A percentile compares a stretch with the other conserved stretches of the same genome.
Evolutionary conservation across 2,888 invertebrate species (phyloP).

Genomic region (Gerosis bhagava): DNA sequence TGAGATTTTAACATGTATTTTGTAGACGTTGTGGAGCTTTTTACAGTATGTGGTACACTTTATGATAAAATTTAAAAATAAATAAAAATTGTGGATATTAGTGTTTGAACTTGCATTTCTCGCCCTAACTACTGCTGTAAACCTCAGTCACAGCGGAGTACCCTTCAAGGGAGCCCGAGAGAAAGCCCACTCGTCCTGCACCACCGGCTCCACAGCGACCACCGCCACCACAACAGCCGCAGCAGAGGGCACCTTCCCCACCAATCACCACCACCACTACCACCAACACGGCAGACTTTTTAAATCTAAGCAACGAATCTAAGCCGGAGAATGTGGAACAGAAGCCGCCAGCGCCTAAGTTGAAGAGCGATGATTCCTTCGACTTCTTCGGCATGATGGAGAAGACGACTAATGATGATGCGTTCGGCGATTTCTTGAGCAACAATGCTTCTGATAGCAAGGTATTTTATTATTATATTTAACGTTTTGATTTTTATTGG

Average conservation of each 20-base stretch:
- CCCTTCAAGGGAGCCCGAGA: constrained; percentile 46
- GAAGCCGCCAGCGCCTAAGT: constrained; percentile 36
- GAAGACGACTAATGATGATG: constrained; percentile 74
- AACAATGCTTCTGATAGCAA: constrained; percentile 48
- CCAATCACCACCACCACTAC: constrained; percentile 41
- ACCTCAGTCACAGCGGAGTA: constrained; percentile 58
- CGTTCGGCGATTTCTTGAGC: constrained; percentile 73
- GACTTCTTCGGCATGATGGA: constrained; percentile 82
- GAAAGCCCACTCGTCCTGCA: constrained; percentile 54
- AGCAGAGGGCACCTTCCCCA: no score
- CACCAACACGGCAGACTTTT: constrained; percentile 55
- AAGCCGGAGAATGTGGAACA: constrained; percentile 38
- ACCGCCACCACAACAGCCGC: constrained; percentile 42
- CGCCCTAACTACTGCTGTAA: no score
- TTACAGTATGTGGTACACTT: no score
- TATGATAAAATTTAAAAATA: no score
- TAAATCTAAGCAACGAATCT: constrained; percentile 49
- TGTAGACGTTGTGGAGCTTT: no score
- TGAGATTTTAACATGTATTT: no score
- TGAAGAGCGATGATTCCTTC: constrained; percentile 75
- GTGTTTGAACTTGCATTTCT: no score
- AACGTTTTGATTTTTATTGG: no score
- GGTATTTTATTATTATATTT: no score
- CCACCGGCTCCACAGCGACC: constrained; percentile 40
- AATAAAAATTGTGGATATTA: no score